A percentile compares a stretch with the other conserved stretches of the same genome.
phyloP scores from a whole-genome alignment of 92 coral and sea anemone species.

The Ricordea florida region DNA sequence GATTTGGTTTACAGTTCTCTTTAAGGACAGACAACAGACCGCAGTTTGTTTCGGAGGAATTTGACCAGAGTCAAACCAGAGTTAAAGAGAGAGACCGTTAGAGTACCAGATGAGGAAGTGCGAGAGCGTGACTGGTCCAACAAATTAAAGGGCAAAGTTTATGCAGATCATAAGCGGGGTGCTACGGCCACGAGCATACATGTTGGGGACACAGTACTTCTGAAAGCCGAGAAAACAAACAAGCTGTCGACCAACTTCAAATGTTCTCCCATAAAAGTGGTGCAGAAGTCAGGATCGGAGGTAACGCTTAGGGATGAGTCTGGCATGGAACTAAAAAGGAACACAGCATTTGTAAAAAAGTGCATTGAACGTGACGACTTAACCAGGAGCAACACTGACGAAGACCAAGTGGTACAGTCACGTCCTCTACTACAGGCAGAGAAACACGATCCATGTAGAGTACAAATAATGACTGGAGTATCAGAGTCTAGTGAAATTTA shows the following conservation, averaged over 20 bases:
- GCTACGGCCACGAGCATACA: neutral
- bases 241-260: neutral
- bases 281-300: constrained; percentile 7
- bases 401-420: neutral
- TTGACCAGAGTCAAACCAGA: neutral
- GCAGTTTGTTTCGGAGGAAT: neutral
- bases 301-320: neutral
- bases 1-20: constrained; percentile 17
- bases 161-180: neutral
- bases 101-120: neutral
- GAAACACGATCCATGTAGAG: neutral
- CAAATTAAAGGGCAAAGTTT: constrained; percentile 5
- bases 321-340: neutral
- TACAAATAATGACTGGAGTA: neutral
- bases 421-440: neutral
- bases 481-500: neutral
- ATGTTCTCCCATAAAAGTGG: neutral
- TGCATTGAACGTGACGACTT: neutral
- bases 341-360: neutral
- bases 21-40: constrained; percentile 13
- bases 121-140: neutral
- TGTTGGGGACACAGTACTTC: neutral
- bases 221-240: constrained; percentile 7
- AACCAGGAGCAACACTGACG: neutral
- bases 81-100: neutral